A percentile compares a stretch with the other conserved stretches of the same genome.
Conservation (phyloP, 37 sponge, comb jelly and placozoan genomes). For the Hormiphora californensis region DNA sequence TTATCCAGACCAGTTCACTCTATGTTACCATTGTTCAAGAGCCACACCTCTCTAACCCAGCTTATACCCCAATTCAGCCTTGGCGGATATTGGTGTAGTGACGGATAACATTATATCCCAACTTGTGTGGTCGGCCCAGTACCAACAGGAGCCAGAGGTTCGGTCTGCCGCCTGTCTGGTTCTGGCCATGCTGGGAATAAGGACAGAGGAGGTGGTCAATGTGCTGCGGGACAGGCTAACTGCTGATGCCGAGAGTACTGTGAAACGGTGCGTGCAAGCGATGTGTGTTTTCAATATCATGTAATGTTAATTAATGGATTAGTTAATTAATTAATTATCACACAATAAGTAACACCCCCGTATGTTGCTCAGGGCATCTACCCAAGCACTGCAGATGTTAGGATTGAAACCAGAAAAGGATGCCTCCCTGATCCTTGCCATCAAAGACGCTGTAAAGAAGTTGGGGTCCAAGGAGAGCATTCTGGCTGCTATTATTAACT, state of each 20-base stretch:
- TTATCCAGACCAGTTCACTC: too few relatives aligned
- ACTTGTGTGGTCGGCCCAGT: constrained; percentile 43
- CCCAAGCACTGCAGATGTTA: constrained; percentile 42
- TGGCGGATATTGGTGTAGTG: constrained; percentile 41
- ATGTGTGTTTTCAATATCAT: too few relatives aligned
- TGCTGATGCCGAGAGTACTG: constrained; percentile 10
- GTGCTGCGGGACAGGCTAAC: constrained; percentile 33
- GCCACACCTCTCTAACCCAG: too few relatives aligned
- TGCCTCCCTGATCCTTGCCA: constrained; percentile 31
- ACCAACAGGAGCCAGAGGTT: constrained; percentile 27
- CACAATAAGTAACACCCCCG: too few relatives aligned
- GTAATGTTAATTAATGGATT: too few relatives aligned
- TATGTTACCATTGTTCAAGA: too few relatives aligned
- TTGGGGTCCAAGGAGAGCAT: constrained; percentile 24
- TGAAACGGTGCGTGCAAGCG: constrained; percentile 10
- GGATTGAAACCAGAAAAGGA: constrained; percentile 44
- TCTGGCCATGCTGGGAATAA: constrained; percentile 7
- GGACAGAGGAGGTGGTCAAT: constrained; percentile 15
- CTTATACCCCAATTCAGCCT: background rate
- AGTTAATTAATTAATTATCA: too few relatives aligned
- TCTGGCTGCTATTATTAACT: constrained; percentile 6
- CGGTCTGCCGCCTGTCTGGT: constrained; percentile 26
- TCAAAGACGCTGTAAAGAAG: constrained; percentile 46
- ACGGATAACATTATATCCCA: constrained; percentile 41
- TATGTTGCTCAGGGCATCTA: background rate